Evolutionary conservation across 1,140 invertebrate species (phyloP), one percentile per base, ranked within the genome.

Genomic region (Drosophila parabipectinata): DNA sequence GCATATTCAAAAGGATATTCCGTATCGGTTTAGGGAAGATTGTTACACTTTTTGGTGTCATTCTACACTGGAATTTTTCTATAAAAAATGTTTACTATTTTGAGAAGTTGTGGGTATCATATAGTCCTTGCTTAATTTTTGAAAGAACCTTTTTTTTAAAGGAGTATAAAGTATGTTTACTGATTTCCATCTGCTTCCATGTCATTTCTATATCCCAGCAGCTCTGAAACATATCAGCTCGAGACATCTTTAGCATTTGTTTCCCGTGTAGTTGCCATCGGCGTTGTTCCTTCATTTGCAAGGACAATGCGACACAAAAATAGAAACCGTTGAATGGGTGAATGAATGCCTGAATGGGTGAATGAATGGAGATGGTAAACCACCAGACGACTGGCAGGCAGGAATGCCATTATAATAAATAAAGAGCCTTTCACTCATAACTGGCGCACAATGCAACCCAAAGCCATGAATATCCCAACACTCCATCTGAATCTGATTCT

Each of bases 361-460:
- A 60, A 55, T 76, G 73, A 64, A 74, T 74, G 72, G 51, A 64
- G 63, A 3, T 10, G 10, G 68, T 34, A 45, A 53, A 47, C 71
- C 67, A 62, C 56, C 56, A 73, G 71, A 32, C 28, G 34, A 32
- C 34, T 32, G 41, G 12, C 21, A 41, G 54, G 51, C 66, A 76
- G 82, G 82, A 87, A 85, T 87, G 78, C 78, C 62, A 85, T 85
- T 85, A 85, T 87, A 81, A 85, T 85, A 85, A 85, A 85, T 85
- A 85, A 87, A 88, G 75, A 77, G 83, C 71, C 78, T 85, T 85
- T 85, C 82, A 85, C 81, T 85, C 82, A 85, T 87, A 87, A 85
- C 78, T 82, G 73, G 50, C 32, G 64, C 74, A 87, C 81, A 85
- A 85, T 84, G 81, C 78, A 73, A 6, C 6, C 68, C 76, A 79